phyloP scores from a whole-genome alignment of 2,113 vertebrate genomes.

The Leptodactylus fuscus region DNA sequence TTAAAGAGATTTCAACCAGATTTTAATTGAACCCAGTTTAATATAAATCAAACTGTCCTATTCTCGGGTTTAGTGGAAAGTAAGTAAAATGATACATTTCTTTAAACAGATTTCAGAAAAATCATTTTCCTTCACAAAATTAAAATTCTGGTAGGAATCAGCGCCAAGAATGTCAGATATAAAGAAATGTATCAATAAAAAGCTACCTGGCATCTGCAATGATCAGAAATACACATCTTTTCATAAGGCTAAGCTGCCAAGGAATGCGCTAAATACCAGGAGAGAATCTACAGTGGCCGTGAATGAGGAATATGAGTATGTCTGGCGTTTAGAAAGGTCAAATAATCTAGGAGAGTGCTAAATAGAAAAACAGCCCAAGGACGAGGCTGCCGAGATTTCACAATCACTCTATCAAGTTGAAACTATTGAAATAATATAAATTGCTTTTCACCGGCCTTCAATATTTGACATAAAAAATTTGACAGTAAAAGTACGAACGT shows the following conservation, averaged over 20 bases:
- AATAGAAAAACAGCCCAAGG: conserved; percentile 1
- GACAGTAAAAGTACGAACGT: too few relatives aligned
- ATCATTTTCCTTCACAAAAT: background rate
- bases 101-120: background rate
- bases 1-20: conserved; percentile 28
- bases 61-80: background rate
- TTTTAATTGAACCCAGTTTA: conserved; percentile 41
- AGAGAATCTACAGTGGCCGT: background rate
- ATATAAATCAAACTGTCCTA: conserved; percentile 32
- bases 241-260: background rate
- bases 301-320: background rate
- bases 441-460: background rate
- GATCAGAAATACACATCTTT: background rate
- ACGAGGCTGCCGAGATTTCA: background rate
- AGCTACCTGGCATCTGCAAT: background rate
- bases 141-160: background rate
- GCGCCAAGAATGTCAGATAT: background rate
- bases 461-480: too few relatives aligned
- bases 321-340: conserved; percentile 19
- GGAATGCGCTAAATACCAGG: background rate
- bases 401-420: conserved; percentile 8
- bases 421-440: background rate
- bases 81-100: conserved; percentile 10
- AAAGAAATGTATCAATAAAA: conserved; percentile 9
- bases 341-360: background rate